These are phyloP conservation scores for Characodon lateralis DNA, from an alignment of 2,797 vertebrate species.

Conservation along the genomic window DNA sequence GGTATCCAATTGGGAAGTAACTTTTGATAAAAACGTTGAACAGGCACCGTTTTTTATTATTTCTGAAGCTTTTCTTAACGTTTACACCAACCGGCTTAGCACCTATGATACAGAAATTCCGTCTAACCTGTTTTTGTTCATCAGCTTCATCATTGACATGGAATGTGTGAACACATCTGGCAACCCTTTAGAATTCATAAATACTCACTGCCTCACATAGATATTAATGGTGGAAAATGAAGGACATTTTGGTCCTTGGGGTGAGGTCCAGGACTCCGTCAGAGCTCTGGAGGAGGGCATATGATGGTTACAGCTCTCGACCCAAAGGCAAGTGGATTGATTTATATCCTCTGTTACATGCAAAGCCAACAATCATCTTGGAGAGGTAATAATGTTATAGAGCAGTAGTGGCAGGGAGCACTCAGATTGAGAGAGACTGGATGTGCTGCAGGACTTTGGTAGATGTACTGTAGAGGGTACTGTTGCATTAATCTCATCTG, in stretches of 20 bases:
- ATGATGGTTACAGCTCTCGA: constrained; percentile 21
- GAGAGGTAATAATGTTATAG: constrained; percentile 35
- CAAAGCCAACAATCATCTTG: constrained; percentile 33
- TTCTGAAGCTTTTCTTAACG: neutral
- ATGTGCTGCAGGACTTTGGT: constrained; percentile 44
- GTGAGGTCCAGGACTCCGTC: constrained; percentile 16
- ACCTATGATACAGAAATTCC: neutral
- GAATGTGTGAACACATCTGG: neutral
- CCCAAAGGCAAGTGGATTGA: constrained; percentile 38
- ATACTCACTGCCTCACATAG: neutral
- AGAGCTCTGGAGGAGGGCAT: constrained; percentile 10
- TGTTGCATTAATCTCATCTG: constrained; percentile 68
- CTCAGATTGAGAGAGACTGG: constrained; percentile 21
- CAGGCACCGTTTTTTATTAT: neutral
- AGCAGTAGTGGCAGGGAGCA: constrained; percentile 8
- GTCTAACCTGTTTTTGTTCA: neutral
- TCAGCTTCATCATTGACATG: constrained; percentile 4
- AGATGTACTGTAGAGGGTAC: constrained; percentile 60
- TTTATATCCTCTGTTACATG: constrained; percentile 35
- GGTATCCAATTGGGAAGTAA: neutral
- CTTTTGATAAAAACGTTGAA: neutral
- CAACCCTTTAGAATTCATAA: constrained; percentile 2
- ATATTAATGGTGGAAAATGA: constrained; percentile 9
- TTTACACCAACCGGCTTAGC: neutral
- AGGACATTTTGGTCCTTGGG: constrained; percentile 25